Percentiles rank a stretch among this genome's conserved stretches.
Conservation (phyloP, 2,888 invertebrate species). For the Lumbricus terrestris region DNA sequence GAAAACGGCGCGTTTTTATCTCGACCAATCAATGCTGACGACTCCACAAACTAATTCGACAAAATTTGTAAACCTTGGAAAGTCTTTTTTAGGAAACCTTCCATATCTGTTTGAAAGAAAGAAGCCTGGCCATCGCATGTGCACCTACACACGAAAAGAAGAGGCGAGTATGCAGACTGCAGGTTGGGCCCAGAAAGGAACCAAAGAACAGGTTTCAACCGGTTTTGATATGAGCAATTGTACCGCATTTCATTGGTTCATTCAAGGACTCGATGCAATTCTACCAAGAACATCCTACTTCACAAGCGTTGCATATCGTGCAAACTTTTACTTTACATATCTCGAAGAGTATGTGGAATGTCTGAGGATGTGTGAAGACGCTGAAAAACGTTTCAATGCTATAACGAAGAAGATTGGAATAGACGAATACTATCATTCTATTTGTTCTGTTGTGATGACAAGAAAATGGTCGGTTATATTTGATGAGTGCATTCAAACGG, state of each 20-base stretch:
- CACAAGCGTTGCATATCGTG: neutral
- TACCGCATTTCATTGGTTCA: neutral
- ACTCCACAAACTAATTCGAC: neutral
- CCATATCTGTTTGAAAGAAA: neutral
- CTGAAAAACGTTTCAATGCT: neutral
- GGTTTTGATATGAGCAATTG: neutral
- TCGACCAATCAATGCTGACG: neutral
- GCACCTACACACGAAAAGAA: neutral
- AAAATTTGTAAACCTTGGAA: neutral
- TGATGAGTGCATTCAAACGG: neutral
- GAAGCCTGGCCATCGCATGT: neutral
- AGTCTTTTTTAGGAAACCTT: neutral
- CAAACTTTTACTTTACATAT: neutral
- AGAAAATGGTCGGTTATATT: neutral
- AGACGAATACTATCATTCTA: neutral
- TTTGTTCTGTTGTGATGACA: neutral
- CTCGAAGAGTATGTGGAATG: neutral
- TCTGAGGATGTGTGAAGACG: neutral
- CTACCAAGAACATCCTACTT: neutral
- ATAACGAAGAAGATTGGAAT: neutral
- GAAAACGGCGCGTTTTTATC: neutral
- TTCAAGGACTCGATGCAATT: neutral
- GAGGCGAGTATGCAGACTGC: neutral
- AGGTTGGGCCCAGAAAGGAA: no score
- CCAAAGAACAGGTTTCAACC: neutral